A percentile compares a stretch with the other conserved stretches of the same genome.
These are phyloP conservation scores for Ariopsis seemanni DNA, from an alignment of 2,113 vertebrate species.

Conservation along the genomic window DNA sequence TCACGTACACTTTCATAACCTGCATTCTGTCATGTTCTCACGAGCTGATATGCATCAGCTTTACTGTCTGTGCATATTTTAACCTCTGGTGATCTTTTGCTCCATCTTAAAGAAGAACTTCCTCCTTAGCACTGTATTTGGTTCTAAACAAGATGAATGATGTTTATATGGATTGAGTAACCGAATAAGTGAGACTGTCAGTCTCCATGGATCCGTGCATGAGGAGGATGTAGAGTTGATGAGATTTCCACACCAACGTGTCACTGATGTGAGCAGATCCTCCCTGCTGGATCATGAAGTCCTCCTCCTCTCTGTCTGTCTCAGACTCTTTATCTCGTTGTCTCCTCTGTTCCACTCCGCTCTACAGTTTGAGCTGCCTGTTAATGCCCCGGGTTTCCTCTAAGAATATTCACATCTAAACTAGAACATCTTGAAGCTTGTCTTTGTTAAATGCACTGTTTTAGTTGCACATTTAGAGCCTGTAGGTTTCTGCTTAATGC, in stretches of 20 bases:
- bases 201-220: conserved; percentile 6
- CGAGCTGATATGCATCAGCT: not conserved
- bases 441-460: not conserved
- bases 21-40: not conserved
- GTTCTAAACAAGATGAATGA: not conserved
- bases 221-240: conserved; percentile 4
- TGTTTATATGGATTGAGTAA: not conserved
- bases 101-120: not conserved
- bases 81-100: not conserved
- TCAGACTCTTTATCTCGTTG: not conserved
- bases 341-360: not conserved
- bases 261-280: conserved; percentile 10
- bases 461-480: not conserved
- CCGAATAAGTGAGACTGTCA: not conserved
- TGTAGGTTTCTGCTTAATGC: not conserved
- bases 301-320: conserved; percentile 19
- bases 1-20: not conserved
- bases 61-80: not conserved
- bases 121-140: not conserved
- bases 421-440: not conserved
- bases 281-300: conserved; percentile 1
- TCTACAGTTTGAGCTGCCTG: not conserved
- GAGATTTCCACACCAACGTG: conserved; percentile 11
- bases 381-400: not conserved
- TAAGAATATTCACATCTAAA: not conserved